phyloP scores from a whole-genome alignment of 2,113 vertebrate genomes.

The Pomatorhinus ruficollis region DNA sequence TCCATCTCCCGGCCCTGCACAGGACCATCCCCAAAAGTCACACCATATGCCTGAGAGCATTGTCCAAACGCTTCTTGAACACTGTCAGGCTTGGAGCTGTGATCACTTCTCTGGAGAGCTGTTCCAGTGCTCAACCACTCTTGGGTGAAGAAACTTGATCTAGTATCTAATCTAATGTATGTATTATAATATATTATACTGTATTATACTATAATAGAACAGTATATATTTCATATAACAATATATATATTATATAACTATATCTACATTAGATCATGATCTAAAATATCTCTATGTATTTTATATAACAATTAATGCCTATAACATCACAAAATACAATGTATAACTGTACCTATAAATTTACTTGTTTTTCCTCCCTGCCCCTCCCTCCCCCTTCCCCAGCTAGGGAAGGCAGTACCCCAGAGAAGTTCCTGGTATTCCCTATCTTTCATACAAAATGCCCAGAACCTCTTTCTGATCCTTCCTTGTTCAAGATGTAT shows the following conservation, averaged over 20 bases:
- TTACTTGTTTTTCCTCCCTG: not conserved
- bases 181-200: not conserved
- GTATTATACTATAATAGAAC: not conserved
- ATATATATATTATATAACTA: not conserved
- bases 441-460: not conserved
- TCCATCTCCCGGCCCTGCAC: not conserved
- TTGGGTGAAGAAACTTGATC: not conserved
- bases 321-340: not conserved
- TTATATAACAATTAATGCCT: not conserved
- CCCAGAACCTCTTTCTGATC: not conserved
- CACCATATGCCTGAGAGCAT: not conserved
- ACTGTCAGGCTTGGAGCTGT: not conserved
- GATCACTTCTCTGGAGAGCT: not conserved
- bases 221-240: not conserved
- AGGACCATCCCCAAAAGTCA: not conserved
- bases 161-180: not conserved
- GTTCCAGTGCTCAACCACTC: not conserved
- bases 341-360: not conserved
- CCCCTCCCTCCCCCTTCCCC: not conserved
- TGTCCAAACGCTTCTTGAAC: not conserved
- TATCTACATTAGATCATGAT: no score
- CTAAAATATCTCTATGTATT: no score
- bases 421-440: not conserved
- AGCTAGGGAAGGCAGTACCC: not conserved
- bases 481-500: not conserved